A percentile compares a stretch with the other conserved stretches of the same genome.
Conservation (phyloP, 2,797 vertebrate species). For the Crypturellus tataupa region DNA sequence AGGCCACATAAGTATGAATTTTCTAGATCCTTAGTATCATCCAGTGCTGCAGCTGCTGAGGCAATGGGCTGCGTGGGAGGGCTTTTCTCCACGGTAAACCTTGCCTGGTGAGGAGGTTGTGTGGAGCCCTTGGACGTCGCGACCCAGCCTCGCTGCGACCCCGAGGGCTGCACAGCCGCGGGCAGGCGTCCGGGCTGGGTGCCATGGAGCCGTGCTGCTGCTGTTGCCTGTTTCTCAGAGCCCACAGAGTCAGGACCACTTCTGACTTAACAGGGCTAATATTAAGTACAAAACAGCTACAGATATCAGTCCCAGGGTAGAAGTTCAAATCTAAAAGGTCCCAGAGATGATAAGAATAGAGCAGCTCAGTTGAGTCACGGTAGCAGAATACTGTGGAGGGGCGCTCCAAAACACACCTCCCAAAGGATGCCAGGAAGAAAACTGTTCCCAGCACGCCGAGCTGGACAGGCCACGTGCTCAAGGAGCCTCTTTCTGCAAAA, state of each 20-base stretch:
- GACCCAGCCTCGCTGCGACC: slow-evolving; percentile 1
- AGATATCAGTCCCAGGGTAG: not conserved
- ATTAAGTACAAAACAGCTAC: not conserved
- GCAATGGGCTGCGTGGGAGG: not conserved
- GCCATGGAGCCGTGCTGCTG: not conserved
- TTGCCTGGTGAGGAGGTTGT: not conserved
- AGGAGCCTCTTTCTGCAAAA: not conserved
- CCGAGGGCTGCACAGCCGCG: not conserved
- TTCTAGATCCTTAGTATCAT: slow-evolving; percentile 6
- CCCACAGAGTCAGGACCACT: not conserved
- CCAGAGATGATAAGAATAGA: slow-evolving; percentile 6
- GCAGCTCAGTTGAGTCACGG: not conserved
- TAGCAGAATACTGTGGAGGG: not conserved
- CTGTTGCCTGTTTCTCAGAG: slow-evolving; percentile 14
- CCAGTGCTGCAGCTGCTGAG: slow-evolving; percentile 5
- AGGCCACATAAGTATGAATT: not conserved
- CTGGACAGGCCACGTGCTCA: not conserved
- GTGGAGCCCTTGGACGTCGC: not conserved
- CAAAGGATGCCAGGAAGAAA: not conserved
- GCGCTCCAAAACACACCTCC: not conserved
- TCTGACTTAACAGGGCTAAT: not conserved
- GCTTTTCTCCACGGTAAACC: not conserved
- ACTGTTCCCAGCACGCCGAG: not conserved
- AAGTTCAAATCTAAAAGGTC: not conserved
- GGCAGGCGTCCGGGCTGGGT: not conserved